Evolutionary conservation across 2,797 vertebrate genomes (phyloP).

Genomic region (Ptychobarbus kaznakovi): DNA sequence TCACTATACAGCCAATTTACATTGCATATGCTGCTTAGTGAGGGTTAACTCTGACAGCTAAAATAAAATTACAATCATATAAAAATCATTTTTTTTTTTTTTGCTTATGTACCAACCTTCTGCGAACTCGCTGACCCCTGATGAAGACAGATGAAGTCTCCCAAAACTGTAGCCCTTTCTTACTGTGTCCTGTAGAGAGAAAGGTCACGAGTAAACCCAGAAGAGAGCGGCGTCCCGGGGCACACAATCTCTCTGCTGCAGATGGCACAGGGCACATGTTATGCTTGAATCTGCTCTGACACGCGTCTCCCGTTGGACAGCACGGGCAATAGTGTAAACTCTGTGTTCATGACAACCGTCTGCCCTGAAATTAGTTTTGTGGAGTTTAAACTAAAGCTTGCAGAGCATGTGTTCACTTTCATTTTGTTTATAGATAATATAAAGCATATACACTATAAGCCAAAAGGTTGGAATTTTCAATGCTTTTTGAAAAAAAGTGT

Average conservation of each 20-base stretch:
- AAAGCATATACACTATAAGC: background rate
- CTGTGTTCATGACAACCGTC: constrained; percentile 8
- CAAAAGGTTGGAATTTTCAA: background rate
- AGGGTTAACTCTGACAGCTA: background rate
- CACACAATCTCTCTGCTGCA: constrained; percentile 15
- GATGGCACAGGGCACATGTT: constrained; percentile 10
- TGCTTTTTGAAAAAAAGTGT: background rate
- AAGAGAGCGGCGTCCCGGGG: background rate
- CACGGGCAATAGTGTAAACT: constrained; percentile 21
- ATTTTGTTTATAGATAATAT: background rate
- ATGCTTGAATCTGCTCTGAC: constrained; percentile 14
- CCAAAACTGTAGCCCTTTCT: background rate
- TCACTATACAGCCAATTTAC: background rate
- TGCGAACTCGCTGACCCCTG: background rate
- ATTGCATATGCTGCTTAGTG: background rate
- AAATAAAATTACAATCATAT: background rate
- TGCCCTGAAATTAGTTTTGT: constrained; percentile 8
- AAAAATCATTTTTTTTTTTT: too few relatives aligned
- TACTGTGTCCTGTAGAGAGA: background rate
- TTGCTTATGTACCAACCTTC: background rate
- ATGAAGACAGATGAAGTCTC: background rate
- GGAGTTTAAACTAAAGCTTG: background rate
- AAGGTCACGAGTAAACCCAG: background rate
- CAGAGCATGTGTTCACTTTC: background rate
- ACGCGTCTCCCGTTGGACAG: constrained; percentile 21